phyloP scores from a whole-genome alignment of 2,797 vertebrate genomes.

The Apodemus agrarius region DNA sequence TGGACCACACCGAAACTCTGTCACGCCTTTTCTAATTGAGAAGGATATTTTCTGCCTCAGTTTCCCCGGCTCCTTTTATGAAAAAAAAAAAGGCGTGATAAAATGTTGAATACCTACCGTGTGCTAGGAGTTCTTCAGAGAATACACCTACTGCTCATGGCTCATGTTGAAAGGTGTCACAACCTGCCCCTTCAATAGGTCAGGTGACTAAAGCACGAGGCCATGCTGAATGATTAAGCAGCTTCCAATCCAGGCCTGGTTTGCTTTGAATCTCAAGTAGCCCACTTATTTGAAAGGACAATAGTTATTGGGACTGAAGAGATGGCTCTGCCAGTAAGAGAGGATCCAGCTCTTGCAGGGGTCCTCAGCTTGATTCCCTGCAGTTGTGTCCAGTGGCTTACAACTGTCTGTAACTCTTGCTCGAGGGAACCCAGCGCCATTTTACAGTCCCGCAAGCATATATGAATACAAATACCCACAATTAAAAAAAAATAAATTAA shows the following conservation, averaged over 20 bases:
- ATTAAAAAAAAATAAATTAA: not conserved
- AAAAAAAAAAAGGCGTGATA: not conserved
- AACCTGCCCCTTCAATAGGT: not conserved
- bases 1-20: not conserved
- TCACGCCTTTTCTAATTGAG: not conserved
- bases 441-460: not conserved
- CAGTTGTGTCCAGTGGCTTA: not conserved
- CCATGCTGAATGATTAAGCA: not conserved
- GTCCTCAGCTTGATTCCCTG: not conserved
- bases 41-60: slow-evolving; percentile 10
- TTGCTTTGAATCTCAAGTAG: not conserved
- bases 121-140: not conserved
- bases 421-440: not conserved
- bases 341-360: not conserved
- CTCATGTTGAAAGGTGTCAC: not conserved
- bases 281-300: slow-evolving; percentile 45
- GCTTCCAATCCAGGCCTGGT: slow-evolving; percentile 19
- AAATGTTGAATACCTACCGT: not conserved
- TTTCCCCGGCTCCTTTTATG: slow-evolving; percentile 44
- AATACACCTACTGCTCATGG: not conserved
- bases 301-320: not conserved
- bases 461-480: not conserved
- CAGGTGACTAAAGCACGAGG: not conserved
- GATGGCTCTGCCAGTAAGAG: not conserved
- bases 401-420: not conserved